A percentile compares a stretch with the other conserved stretches of the same genome.
Evolutionary conservation across 1,140 invertebrate genomes (phyloP).

Genomic region (Drosophila azteca): DNA sequence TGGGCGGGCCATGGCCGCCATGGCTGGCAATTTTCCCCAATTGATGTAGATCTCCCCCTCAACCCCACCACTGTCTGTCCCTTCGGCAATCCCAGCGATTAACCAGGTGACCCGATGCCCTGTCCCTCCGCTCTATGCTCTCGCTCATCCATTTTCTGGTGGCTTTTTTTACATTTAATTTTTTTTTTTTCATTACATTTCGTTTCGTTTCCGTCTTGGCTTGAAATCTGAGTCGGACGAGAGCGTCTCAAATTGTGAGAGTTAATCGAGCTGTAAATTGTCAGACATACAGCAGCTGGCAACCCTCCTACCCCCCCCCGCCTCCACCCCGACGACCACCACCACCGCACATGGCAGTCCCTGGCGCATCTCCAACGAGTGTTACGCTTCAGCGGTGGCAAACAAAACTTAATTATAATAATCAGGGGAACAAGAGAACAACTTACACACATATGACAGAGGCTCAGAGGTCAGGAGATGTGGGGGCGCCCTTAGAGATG

Average conservation of each 20-base stretch:
- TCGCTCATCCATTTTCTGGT: no score
- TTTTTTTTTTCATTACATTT: no score
- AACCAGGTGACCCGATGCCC: slow-evolving; percentile 38
- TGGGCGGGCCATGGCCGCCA: neutral
- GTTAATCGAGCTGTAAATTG: slow-evolving; percentile 80
- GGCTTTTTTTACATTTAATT: no score
- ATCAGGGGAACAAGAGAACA: slow-evolving; percentile 41
- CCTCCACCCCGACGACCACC: neutral
- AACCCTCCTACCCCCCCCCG: neutral
- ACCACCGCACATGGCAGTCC: neutral
- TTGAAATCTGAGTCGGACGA: slow-evolving; percentile 55
- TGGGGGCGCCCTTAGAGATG: neutral
- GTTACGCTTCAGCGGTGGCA: slow-evolving; percentile 60
- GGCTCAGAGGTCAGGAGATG: slow-evolving; percentile 20
- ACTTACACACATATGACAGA: slow-evolving; percentile 52
- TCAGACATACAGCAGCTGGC: slow-evolving; percentile 22
- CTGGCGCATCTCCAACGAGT: slow-evolving; percentile 26
- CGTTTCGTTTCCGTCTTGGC: slow-evolving; percentile 8
- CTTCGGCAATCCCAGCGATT: slow-evolving; percentile 20
- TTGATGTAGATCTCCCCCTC: slow-evolving; percentile 21
- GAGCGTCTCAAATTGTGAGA: slow-evolving; percentile 61
- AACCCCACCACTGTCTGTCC: neutral
- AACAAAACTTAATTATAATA: slow-evolving; percentile 77
- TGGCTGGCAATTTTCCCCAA: slow-evolving; percentile 1
- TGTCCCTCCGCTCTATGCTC: no score